Evolutionary conservation across 2,888 invertebrate species (phyloP).

Genomic region (Psylliodes chrysocephalus): DNA sequence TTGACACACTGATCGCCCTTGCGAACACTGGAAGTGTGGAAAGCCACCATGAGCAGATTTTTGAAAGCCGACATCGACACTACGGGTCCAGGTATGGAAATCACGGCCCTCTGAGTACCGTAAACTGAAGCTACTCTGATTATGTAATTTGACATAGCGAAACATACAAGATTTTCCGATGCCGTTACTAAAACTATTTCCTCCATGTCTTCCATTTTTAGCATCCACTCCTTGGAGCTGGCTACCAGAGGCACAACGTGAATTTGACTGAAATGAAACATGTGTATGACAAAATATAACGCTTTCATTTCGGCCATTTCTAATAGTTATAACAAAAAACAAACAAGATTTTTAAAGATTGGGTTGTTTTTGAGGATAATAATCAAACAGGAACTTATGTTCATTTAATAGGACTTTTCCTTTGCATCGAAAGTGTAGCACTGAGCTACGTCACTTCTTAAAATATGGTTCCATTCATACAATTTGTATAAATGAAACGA

Average conservation of each 20-base stretch:
- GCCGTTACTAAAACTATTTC: conserved; percentile 74
- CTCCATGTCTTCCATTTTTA: conserved; percentile 81
- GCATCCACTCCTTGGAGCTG: conserved; percentile 88
- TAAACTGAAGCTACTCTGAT: conserved; percentile 86
- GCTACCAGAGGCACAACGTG: conserved; percentile 79
- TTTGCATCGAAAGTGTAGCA: too few relatives aligned
- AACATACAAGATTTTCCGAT: conserved; percentile 82
- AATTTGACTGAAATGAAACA: conserved; percentile 76
- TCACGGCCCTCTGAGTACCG: conserved; percentile 86
- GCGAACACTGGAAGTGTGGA: conserved; percentile 70
- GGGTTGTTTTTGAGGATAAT: too few relatives aligned
- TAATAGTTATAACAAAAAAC: too few relatives aligned
- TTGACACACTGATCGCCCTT: conserved; percentile 68
- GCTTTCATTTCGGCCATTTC: too few relatives aligned
- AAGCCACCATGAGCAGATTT: conserved; percentile 73
- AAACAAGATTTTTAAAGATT: too few relatives aligned
- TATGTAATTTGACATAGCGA: conserved; percentile 78
- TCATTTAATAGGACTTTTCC: too few relatives aligned
- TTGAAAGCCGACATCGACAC: conserved; percentile 74
- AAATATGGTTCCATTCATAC: too few relatives aligned
- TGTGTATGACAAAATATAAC: too few relatives aligned
- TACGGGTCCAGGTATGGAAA: conserved; percentile 78
- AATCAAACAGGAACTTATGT: too few relatives aligned
- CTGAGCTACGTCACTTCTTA: too few relatives aligned
- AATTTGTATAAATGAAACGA: too few relatives aligned